Evolutionary conservation across 1,140 invertebrate species (phyloP).

Genomic region (Rhagoletis zephyria): DNA sequence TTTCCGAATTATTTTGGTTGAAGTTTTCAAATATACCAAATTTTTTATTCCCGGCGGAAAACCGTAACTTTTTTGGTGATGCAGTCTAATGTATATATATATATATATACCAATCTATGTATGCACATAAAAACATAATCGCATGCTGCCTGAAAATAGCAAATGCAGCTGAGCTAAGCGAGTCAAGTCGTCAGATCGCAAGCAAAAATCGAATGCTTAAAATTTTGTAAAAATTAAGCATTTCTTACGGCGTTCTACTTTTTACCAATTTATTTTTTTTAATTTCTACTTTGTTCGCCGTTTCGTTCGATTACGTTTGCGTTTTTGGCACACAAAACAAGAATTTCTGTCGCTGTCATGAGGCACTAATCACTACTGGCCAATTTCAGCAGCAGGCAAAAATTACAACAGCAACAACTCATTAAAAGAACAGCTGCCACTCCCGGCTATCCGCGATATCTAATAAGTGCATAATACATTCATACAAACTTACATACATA

Average conservation of each 20-base stretch:
- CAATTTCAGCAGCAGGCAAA: neutral
- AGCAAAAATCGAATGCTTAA: neutral
- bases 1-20: too few species aligned
- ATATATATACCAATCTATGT: too few species aligned
- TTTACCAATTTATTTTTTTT: neutral
- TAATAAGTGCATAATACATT: neutral
- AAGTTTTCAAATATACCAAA: too few species aligned
- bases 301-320: neutral
- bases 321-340: neutral
- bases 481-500: neutral
- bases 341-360: neutral
- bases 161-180: neutral
- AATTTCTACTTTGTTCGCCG: neutral
- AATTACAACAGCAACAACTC: neutral
- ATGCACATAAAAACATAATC: too few species aligned
- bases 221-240: constrained; percentile 12
- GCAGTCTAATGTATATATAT: too few species aligned
- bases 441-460: too few species aligned
- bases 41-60: too few species aligned
- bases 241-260: neutral
- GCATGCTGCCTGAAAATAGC: too few species aligned
- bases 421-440: neutral
- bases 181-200: neutral
- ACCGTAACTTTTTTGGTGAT: too few species aligned
- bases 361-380: constrained; percentile 27